Percentiles rank a stretch among this genome's conserved stretches.
phyloP scores from a whole-genome alignment of 1,140 invertebrate species.

The Pseudomyrmex dendroicus region DNA sequence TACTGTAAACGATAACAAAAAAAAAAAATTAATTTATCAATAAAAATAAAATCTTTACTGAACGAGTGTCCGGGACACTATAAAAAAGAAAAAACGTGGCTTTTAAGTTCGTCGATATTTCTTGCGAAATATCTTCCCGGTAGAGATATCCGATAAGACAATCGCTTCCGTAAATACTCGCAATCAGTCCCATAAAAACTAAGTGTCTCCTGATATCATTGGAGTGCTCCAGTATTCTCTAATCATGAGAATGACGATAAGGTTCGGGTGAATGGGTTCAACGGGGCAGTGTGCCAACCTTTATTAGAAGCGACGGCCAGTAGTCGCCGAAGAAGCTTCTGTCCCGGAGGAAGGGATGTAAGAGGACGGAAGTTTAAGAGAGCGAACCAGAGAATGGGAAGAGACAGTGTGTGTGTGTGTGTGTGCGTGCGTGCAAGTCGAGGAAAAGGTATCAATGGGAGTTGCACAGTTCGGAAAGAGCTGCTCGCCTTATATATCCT shows the following conservation, averaged over 20 bases:
- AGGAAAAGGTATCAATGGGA: slow-evolving; percentile 70
- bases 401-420: slow-evolving; percentile 14
- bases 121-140: neutral
- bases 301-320: slow-evolving; percentile 80
- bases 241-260: slow-evolving; percentile 38
- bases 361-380: slow-evolving; percentile 57
- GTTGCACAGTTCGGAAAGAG: slow-evolving; percentile 63
- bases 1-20: neutral
- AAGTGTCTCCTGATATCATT: slow-evolving; percentile 3
- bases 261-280: slow-evolving; percentile 59
- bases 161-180: slow-evolving; percentile 8
- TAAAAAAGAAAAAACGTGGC: neutral
- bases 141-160: neutral
- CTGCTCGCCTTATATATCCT: slow-evolving; percentile 33
- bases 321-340: slow-evolving; percentile 49
- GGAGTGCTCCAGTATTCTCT: slow-evolving; percentile 8
- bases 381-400: slow-evolving; percentile 36
- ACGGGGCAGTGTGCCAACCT: slow-evolving; percentile 80
- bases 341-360: slow-evolving; percentile 14
- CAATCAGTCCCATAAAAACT: slow-evolving; percentile 21
- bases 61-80: too few relatives aligned
- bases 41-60: neutral
- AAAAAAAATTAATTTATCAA: neutral
- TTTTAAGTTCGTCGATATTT: neutral
- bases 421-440: slow-evolving; percentile 8